A percentile compares a stretch with the other conserved stretches of the same genome.
Conservation (phyloP, 2,888 invertebrate genomes). For the Tiliacea citrago region DNA sequence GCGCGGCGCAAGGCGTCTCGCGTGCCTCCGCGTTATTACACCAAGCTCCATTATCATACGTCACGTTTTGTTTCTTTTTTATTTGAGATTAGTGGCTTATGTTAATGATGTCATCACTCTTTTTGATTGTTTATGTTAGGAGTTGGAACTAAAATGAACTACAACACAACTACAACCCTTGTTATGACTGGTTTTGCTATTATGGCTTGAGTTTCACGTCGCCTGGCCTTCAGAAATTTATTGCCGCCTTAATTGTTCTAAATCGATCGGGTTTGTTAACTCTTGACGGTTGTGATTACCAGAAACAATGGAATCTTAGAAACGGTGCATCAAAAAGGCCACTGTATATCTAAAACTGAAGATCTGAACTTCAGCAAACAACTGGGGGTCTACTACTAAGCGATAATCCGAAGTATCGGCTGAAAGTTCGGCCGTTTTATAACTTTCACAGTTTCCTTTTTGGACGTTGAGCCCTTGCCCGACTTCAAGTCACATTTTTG, state of each 20-base stretch:
- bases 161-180: neutral
- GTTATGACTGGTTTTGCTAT: conserved; percentile 4
- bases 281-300: neutral
- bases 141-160: conserved; percentile 9
- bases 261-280: neutral
- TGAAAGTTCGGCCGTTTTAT: too few species aligned
- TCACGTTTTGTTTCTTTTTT: conserved; percentile 47
- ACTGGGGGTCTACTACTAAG: too few species aligned
- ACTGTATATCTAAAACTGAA: neutral
- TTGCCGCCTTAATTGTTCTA: neutral
- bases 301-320: neutral
- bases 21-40: conserved; percentile 77
- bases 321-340: neutral
- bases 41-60: conserved; percentile 67
- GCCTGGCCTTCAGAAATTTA: neutral
- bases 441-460: too few species aligned
- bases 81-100: conserved; percentile 39
- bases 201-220: neutral
- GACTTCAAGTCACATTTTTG: too few species aligned
- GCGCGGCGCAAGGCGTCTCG: conserved; percentile 76
- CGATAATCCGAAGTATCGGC: too few species aligned
- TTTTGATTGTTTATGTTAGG: conserved; percentile 35
- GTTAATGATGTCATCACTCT: conserved; percentile 31
- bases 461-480: too few species aligned
- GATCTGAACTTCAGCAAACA: conserved; percentile 3